phyloP scores from a whole-genome alignment of 2,113 vertebrate genomes.

The Petromus typicus region DNA sequence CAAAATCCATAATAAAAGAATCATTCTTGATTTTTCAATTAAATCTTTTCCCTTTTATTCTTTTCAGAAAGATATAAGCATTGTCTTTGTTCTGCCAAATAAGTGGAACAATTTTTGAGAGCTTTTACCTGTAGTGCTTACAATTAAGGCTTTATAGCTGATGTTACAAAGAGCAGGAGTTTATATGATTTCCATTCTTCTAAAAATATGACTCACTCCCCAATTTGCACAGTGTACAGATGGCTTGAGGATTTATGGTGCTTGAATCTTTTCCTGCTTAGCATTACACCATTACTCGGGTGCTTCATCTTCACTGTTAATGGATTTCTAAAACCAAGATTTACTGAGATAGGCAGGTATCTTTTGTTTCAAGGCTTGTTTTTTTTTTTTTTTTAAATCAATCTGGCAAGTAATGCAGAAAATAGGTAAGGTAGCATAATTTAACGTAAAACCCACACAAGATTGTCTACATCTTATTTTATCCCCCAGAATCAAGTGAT shows the following conservation, averaged over 20 bases:
- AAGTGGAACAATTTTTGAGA: neutral
- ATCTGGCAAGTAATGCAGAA: neutral
- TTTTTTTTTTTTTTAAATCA: neutral
- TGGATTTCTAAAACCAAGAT: slow-evolving; percentile 74
- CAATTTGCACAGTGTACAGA: neutral
- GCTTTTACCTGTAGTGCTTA: neutral
- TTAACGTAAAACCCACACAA: slow-evolving; percentile 48
- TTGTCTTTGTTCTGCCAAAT: neutral
- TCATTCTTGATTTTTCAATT: neutral
- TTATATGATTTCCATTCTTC: neutral
- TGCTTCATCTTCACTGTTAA: slow-evolving; percentile 58
- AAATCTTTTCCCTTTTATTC: neutral
- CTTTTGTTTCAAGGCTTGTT: slow-evolving; percentile 49
- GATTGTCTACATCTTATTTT: neutral
- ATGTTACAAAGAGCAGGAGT: neutral
- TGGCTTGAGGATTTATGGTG: slow-evolving; percentile 47
- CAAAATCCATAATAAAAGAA: slow-evolving; percentile 27
- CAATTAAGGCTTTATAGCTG: neutral
- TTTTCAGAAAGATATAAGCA: neutral
- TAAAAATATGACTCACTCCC: slow-evolving; percentile 51
- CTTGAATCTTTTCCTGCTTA: slow-evolving; percentile 2
- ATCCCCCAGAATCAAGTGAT: slow-evolving; percentile 10
- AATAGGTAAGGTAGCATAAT: slow-evolving; percentile 28
- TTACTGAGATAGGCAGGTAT: slow-evolving; percentile 50
- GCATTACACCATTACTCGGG: slow-evolving; percentile 12